Evolutionary conservation across 64 coral and sea anemone genomes (phyloP).

Genomic region (Actinia equina): DNA sequence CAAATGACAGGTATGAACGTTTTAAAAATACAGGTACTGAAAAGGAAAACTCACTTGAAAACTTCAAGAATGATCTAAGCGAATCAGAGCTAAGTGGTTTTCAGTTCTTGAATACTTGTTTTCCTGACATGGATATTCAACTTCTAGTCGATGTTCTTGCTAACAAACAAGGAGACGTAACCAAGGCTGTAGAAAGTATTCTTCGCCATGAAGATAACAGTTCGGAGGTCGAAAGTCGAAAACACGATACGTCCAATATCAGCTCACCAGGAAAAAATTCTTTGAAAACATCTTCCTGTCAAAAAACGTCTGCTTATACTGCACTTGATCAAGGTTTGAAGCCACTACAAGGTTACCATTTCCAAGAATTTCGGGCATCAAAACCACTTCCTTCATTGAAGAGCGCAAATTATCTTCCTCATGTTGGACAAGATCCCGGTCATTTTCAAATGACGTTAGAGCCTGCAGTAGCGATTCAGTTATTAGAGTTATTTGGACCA

Average conservation of each 20-base stretch:
- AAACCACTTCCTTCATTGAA: no score
- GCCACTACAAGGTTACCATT: neutral
- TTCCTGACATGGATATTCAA: slow-evolving; percentile 54
- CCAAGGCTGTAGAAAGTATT: slow-evolving; percentile 53
- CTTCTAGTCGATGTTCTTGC: slow-evolving; percentile 31
- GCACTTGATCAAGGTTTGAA: neutral
- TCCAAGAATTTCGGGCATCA: no score
- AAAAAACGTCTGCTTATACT: neutral
- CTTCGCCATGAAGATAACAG: neutral
- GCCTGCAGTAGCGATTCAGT: slow-evolving; percentile 79
- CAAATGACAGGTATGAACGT: neutral
- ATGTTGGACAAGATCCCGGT: neutral
- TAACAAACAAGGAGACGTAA: slow-evolving; percentile 39
- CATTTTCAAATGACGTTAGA: slow-evolving; percentile 66
- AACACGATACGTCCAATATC: neutral
- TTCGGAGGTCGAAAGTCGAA: neutral
- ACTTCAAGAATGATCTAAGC: slow-evolving; percentile 1
- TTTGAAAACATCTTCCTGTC: neutral
- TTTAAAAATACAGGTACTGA: neutral
- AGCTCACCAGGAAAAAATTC: no score
- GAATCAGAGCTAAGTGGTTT: slow-evolving; percentile 27
- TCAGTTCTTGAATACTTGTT: slow-evolving; percentile 83
- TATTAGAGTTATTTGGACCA: slow-evolving; percentile 76
- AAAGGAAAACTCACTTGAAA: neutral
- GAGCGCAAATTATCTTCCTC: no score